Evolutionary conservation across 2,888 invertebrate species (phyloP).

Genomic region (Loripinus fragilis): DNA sequence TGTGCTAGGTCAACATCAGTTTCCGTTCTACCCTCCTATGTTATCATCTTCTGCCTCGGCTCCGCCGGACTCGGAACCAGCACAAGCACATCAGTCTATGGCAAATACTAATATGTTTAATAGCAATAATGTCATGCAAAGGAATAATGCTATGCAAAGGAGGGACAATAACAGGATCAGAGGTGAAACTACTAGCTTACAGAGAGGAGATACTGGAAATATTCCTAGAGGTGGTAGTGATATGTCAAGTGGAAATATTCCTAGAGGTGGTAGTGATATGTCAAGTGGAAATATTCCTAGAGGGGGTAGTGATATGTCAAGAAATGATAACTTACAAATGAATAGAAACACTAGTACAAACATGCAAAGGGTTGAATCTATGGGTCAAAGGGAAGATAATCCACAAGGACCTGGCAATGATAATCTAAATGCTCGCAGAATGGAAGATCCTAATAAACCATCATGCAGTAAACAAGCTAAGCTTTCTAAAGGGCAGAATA

Average conservation of each 20-base stretch:
- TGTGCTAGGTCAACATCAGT: conserved; percentile 58
- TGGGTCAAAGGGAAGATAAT: conserved; percentile 30
- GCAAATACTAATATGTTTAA: conserved; percentile 54
- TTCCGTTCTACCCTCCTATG: conserved; percentile 66
- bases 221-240: conserved; percentile 11
- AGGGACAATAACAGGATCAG: conserved; percentile 15
- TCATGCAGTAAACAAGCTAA: conserved; percentile 60
- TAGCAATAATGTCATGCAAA: conserved; percentile 53
- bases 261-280: conserved; percentile 8
- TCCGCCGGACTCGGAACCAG: not conserved
- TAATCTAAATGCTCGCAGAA: conserved; percentile 27
- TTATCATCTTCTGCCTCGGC: conserved; percentile 45
- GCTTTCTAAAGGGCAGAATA: conserved; percentile 40
- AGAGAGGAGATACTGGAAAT: not conserved
- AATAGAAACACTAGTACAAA: not conserved
- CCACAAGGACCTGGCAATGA: conserved; percentile 19
- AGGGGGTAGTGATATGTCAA: not conserved
- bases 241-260: not conserved
- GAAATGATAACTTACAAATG: not conserved
- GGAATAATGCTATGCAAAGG: conserved; percentile 53
- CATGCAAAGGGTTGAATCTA: conserved; percentile 14
- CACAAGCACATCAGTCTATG: conserved; percentile 39
- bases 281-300: conserved; percentile 2
- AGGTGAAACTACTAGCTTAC: conserved; percentile 5
- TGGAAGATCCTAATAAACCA: conserved; percentile 38